Evolutionary conservation across 1,140 invertebrate genomes (phyloP).

Genomic region (Lasaia peninsularis): DNA sequence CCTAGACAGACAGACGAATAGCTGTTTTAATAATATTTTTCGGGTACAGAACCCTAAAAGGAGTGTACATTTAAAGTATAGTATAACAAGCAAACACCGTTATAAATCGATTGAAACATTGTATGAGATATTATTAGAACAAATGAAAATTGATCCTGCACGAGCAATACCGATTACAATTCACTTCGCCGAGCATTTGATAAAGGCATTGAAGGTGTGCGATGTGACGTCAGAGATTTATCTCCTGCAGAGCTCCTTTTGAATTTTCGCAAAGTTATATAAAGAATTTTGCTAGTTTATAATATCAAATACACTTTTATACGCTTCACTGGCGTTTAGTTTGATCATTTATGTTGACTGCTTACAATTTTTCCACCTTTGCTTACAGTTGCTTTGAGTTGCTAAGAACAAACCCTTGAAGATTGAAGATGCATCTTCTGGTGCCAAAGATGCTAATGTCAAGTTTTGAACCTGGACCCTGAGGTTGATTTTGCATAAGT

Average conservation of each 20-base stretch:
- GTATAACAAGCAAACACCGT: not conserved
- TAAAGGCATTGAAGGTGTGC: conserved; percentile 17
- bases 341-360: too few relatives aligned
- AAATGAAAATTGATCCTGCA: not conserved
- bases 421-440: too few relatives aligned
- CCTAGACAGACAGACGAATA: too few relatives aligned
- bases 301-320: not conserved
- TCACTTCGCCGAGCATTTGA: conserved; percentile 12
- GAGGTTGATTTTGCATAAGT: too few relatives aligned
- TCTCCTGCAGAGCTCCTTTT: not conserved
- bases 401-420: too few relatives aligned
- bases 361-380: too few relatives aligned
- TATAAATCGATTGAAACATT: not conserved
- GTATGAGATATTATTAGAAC: not conserved
- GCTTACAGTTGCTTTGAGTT: too few relatives aligned
- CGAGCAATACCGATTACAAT: conserved; percentile 15
- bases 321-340: not conserved
- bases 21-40: too few relatives aligned
- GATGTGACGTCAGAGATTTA: conserved; percentile 5
- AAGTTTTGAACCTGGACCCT: too few relatives aligned
- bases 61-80: too few relatives aligned
- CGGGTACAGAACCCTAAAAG: too few relatives aligned
- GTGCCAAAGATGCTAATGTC: too few relatives aligned
- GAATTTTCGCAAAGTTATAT: not conserved
- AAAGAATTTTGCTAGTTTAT: not conserved